These are phyloP conservation scores for Eurystomus glaucurus DNA, from an alignment of 2,797 vertebrate genomes.

Conservation along the genomic window DNA sequence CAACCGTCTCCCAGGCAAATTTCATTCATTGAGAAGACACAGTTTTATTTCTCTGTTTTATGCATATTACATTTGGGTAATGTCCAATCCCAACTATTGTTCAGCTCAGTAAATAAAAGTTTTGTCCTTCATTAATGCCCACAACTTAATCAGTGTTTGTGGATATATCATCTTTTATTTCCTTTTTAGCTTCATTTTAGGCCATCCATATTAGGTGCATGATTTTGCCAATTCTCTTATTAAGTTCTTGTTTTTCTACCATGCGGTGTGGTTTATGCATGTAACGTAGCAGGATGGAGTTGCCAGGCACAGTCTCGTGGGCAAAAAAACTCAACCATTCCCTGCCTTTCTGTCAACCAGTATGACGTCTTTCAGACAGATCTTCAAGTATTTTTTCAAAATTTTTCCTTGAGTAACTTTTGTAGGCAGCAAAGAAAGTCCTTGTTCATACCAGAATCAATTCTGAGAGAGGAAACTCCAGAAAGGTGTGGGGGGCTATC, in stretches of 20 bases:
- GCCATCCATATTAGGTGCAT: neutral
- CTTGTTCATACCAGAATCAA: neutral
- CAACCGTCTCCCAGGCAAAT: neutral
- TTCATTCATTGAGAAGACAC: neutral
- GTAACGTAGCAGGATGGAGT: neutral
- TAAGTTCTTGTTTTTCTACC: neutral
- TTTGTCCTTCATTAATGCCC: neutral
- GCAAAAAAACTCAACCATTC: neutral
- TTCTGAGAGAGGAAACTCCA: neutral
- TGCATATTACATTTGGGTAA: conserved; percentile 9
- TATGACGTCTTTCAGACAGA: neutral
- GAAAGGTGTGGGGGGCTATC: neutral
- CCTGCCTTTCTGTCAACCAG: neutral
- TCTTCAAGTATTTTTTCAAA: neutral
- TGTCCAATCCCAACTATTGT: neutral
- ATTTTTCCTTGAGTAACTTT: neutral
- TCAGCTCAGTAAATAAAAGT: conserved; percentile 6
- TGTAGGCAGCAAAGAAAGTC: neutral
- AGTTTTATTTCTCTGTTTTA: neutral
- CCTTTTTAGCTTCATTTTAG: conserved; percentile 1
- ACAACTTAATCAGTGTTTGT: neutral
- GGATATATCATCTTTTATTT: conserved; percentile 26
- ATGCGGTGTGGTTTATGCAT: neutral
- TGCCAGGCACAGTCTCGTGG: neutral
- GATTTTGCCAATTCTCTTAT: neutral